Conservation (phyloP, 2,113 vertebrate species). For the Indri indri region DNA sequence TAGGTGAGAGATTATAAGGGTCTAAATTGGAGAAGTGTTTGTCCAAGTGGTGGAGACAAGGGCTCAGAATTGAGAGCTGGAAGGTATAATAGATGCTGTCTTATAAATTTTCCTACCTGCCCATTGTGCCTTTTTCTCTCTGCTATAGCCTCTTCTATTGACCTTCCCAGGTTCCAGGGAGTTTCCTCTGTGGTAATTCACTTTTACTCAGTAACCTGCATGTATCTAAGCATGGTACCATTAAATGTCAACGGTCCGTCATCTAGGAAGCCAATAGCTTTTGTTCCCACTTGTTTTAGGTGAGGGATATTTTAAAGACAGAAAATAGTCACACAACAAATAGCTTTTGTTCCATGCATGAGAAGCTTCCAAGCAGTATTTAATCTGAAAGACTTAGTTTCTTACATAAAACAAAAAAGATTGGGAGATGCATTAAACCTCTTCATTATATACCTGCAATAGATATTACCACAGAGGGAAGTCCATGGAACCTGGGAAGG, state of each 20-base stretch:
- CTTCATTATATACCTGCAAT: background rate
- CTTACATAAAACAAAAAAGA: background rate
- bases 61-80: background rate
- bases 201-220: background rate
- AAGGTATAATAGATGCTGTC: background rate
- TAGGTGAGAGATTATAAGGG: no score
- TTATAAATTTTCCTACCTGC: background rate
- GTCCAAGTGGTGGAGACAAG: background rate
- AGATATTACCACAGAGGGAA: background rate
- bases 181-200: background rate
- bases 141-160: background rate
- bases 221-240: background rate
- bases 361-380: conserved; percentile 1
- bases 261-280: background rate
- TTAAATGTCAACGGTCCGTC: background rate
- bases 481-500: background rate
- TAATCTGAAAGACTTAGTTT: conserved; percentile 27
- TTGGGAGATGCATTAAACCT: background rate
- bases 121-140: background rate
- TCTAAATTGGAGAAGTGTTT: background rate
- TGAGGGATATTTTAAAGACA: background rate
- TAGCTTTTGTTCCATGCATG: conserved; percentile 30
- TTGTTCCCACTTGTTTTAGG: background rate
- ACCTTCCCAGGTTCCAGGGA: background rate
- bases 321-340: conserved; percentile 2